These are phyloP conservation scores for Dissostichus mawsoni DNA, from an alignment of 2,113 vertebrate species.

Conservation along the genomic window DNA sequence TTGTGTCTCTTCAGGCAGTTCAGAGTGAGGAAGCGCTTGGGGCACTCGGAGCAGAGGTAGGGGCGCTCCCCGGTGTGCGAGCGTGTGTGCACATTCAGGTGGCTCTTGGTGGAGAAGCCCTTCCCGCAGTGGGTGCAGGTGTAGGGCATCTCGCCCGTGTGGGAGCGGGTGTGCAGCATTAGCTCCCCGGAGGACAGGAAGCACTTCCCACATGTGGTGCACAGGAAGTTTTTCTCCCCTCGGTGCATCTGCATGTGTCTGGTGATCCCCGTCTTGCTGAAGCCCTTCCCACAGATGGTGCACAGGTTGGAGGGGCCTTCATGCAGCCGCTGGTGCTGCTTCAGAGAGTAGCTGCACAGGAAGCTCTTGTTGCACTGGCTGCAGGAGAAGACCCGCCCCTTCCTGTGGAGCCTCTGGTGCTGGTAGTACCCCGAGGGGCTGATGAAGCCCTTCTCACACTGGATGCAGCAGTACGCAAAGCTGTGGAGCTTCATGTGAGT, in stretches of 20 bases:
- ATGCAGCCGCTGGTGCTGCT: conserved; percentile 68
- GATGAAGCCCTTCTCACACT: conserved; percentile 73
- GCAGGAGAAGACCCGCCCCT: conserved; percentile 60
- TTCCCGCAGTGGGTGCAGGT: conserved; percentile 72
- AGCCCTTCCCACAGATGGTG: conserved; percentile 63
- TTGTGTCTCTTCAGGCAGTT: conserved; percentile 75
- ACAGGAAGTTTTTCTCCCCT: conserved; percentile 72
- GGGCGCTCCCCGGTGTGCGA: conserved; percentile 74
- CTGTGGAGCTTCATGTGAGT: conserved; percentile 66
- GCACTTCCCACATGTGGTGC: conserved; percentile 72
- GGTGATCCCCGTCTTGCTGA: conserved; percentile 57
- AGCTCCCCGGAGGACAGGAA: conserved; percentile 76
- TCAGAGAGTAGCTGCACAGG: conserved; percentile 66
- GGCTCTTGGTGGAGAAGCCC: conserved; percentile 71
- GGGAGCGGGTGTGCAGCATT: conserved; percentile 66
- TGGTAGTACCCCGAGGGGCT: conserved; percentile 70
- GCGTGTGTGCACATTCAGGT: conserved; percentile 67
- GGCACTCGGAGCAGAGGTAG: conserved; percentile 65
- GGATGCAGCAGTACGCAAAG: conserved; percentile 57
- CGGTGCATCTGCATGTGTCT: conserved; percentile 76
- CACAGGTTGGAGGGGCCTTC: conserved; percentile 60
- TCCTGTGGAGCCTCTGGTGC: conserved; percentile 73
- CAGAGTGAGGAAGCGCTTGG: conserved; percentile 69
- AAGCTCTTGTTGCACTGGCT: conserved; percentile 70
- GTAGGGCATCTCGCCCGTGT: conserved; percentile 75